Percentiles rank a stretch among this genome's conserved stretches.
phyloP scores from a whole-genome alignment of 2,113 vertebrate genomes.

The Columba janthina region DNA sequence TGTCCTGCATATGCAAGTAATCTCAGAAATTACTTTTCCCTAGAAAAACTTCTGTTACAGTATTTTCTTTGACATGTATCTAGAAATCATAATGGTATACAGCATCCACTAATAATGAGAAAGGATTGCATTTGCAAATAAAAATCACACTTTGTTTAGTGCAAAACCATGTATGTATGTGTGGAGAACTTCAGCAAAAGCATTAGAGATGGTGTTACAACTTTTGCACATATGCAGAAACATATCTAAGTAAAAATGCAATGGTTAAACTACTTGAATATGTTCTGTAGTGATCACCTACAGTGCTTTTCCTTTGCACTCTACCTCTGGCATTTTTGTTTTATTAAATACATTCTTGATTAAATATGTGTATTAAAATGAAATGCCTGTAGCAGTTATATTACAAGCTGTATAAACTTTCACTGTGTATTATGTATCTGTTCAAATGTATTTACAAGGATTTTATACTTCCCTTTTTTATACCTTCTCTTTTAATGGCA shows the following conservation, averaged over 20 bases:
- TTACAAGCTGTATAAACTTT: neutral
- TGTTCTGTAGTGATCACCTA: neutral
- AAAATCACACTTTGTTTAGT: neutral
- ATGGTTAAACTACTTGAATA: neutral
- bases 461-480: neutral
- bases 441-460: neutral
- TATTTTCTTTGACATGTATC: neutral
- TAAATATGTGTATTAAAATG: neutral
- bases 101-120: neutral
- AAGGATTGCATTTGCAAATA: neutral
- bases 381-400: neutral
- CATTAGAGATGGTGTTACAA: neutral
- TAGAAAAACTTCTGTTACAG: neutral
- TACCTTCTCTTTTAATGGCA: neutral
- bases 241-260: neutral
- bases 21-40: neutral
- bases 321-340: neutral
- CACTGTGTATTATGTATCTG: neutral
- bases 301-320: neutral
- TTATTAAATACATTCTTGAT: neutral
- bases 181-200: neutral
- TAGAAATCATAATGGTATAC: neutral
- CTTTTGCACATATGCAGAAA: neutral
- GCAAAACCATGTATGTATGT: neutral
- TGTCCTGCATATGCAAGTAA: neutral